These are phyloP conservation scores for Dicyrtomina minuta DNA, from an alignment of 2,888 invertebrate genomes.

Conservation along the genomic window DNA sequence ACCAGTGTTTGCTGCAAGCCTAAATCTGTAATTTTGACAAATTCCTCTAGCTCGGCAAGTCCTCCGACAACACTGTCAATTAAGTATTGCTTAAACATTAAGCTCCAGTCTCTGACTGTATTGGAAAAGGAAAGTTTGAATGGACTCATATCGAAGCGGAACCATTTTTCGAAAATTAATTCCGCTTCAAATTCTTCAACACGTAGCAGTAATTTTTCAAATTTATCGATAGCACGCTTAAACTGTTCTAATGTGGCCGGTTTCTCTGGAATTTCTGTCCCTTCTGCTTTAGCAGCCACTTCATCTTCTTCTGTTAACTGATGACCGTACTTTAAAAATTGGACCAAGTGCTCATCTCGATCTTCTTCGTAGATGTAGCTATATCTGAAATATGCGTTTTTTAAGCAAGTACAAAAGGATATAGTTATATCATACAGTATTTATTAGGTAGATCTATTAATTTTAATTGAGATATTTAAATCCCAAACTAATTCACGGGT, in stretches of 20 bases:
- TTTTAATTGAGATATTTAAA: too few relatives aligned
- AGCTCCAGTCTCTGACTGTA: slow-evolving; percentile 89
- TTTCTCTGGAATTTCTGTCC: slow-evolving; percentile 69
- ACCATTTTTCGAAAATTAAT: slow-evolving; percentile 87
- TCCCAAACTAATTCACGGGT: too few relatives aligned
- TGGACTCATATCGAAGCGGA: slow-evolving; percentile 82
- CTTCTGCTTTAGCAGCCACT: slow-evolving; percentile 70
- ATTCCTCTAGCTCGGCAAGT: slow-evolving; percentile 80
- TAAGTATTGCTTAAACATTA: slow-evolving; percentile 93
- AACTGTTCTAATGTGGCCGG: slow-evolving; percentile 88
- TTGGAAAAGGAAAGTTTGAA: slow-evolving; percentile 88
- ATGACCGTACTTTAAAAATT: slow-evolving; percentile 84
- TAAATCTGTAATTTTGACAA: slow-evolving; percentile 86
- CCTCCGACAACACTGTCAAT: slow-evolving; percentile 77
- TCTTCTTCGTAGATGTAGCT: too few relatives aligned
- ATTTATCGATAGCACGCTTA: slow-evolving; percentile 90
- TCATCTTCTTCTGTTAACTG: slow-evolving; percentile 78
- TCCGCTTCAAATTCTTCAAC: slow-evolving; percentile 80
- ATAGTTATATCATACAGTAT: too few relatives aligned
- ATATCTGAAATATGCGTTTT: too few relatives aligned
- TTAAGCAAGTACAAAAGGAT: too few relatives aligned
- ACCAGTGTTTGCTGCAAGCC: slow-evolving; percentile 76
- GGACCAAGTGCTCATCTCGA: slow-evolving; percentile 71
- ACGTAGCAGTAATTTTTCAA: slow-evolving; percentile 82
- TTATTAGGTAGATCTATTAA: too few relatives aligned